Base-by-base conservation (phyloP, 2,888 invertebrate genomes). In the Drosophila pegasa region DNA sequence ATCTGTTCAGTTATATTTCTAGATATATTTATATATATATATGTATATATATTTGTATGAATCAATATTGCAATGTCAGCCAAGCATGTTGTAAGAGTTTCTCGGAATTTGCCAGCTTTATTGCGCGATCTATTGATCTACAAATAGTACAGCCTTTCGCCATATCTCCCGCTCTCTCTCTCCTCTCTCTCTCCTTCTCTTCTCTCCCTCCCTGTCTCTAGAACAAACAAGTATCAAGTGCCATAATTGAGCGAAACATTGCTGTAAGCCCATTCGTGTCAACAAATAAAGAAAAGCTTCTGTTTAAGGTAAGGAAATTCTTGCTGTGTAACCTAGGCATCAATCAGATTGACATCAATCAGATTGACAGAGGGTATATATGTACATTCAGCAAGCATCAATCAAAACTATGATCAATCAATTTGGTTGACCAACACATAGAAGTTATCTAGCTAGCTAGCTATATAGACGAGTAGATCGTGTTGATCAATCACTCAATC, bases 11-110 rank as follows among this genome's bases (percentile, higher is more conserved):
- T 29, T 14, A 41, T 14, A 41, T 3, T 4, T 25, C 8, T 43
- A n/a, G 9, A 4, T 7, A 20, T 20, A 7, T 3, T 14, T 8
- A 43, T 25, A 29, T 29, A 29, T 29, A 5, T 29, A 29, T 29
- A 29, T 29, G 5, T 25, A 29, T 29, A 29, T 35, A 35, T 35
- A 35, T 25, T 27, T 31, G 18, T 6, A 8, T n/a, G 6, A 27
- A 14, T n/a, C 5, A 7, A 41, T 18, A 57, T 43, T 55, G 57
- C 27, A 58, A 38, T 57, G 27, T 37, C 56, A 62, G 41, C 38
- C 48, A 55, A 40, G 6, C 38, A 16, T 27, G 29, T 10, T 31
- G 7, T 10, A 20, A 20, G 20, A 20, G 29, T 27, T 18, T 27
- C 27, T 14, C 27, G 20, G 29, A 14, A 27, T 29, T 29, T 20